Evolutionary conservation across 2,113 vertebrate genomes (phyloP).

Genomic region (Menidia beryllina): DNA sequence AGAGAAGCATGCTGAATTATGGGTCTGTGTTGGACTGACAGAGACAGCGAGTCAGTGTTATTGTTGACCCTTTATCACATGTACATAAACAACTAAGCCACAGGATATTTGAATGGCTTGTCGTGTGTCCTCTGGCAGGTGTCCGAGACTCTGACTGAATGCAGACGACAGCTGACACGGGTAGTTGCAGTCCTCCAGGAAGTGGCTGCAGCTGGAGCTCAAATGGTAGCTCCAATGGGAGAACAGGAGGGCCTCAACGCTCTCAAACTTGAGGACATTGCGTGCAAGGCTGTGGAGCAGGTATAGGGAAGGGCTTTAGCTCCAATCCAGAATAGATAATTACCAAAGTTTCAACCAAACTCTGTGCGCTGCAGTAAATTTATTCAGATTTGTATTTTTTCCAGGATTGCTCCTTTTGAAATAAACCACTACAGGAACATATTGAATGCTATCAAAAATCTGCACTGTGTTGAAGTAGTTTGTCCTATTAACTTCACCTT

Average conservation of each 20-base stretch:
- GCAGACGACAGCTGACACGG: constrained; percentile 92
- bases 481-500: no score
- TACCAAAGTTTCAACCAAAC: background rate
- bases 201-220: constrained; percentile 91
- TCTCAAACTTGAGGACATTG: constrained; percentile 88
- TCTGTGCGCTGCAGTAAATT: background rate
- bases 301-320: no score
- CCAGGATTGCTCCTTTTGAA: no score
- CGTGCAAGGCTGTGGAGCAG: constrained; percentile 93
- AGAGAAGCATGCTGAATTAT: background rate
- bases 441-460: no score
- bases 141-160: constrained; percentile 89
- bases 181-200: constrained; percentile 97
- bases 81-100: background rate
- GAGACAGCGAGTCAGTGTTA: accelerated
- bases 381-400: no score
- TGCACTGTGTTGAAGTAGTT: no score
- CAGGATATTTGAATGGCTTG: accelerated
- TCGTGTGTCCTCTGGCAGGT: constrained; percentile 79
- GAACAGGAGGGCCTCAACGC: constrained; percentile 93
- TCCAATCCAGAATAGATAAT: no score
- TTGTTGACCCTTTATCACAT: background rate
- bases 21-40: background rate
- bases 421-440: no score
- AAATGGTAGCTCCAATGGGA: constrained; percentile 88